phyloP scores from a whole-genome alignment of 1,140 invertebrate genomes.

The Zaprionus vittiger region DNA sequence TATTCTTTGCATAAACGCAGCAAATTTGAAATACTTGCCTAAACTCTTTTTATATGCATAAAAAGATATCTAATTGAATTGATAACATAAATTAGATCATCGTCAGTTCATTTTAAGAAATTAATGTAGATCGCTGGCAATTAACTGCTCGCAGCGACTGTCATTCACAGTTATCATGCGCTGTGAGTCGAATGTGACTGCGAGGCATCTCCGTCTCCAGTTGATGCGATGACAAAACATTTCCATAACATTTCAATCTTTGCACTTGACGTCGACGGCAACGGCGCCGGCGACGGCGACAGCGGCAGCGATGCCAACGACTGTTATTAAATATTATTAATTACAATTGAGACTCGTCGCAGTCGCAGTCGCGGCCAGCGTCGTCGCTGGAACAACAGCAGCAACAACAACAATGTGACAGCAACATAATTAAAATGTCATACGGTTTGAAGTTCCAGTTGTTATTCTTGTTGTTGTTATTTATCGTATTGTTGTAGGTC shows the following conservation, averaged over 20 bases:
- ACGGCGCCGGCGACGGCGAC: neutral
- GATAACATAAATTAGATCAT: neutral
- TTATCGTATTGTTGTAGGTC: constrained; percentile 6
- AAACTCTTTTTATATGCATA: neutral
- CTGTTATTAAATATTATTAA: constrained; percentile 82
- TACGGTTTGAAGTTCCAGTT: constrained; percentile 49
- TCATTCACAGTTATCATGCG: constrained; percentile 30
- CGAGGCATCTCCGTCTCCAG: constrained; percentile 39
- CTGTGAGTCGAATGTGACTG: constrained; percentile 6
- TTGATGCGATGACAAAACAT: constrained; percentile 70
- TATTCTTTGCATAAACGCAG: too few relatives aligned
- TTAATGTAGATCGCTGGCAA: constrained; percentile 5
- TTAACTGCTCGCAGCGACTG: constrained; percentile 14
- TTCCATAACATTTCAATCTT: constrained; percentile 70
- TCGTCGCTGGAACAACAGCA: constrained; percentile 17
- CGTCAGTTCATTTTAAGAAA: neutral
- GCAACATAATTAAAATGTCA: constrained; percentile 81
- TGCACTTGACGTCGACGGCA: constrained; percentile 51
- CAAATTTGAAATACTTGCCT: neutral
- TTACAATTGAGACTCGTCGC: constrained; percentile 70
- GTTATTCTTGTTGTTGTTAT: constrained; percentile 23
- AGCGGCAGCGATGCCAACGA: constrained; percentile 60
- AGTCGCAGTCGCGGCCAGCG: constrained; percentile 29
- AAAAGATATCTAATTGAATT: neutral
- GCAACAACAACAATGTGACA: constrained; percentile 62